phyloP scores from a whole-genome alignment of 2,797 vertebrate genomes.

The Coregonus suidteri region DNA sequence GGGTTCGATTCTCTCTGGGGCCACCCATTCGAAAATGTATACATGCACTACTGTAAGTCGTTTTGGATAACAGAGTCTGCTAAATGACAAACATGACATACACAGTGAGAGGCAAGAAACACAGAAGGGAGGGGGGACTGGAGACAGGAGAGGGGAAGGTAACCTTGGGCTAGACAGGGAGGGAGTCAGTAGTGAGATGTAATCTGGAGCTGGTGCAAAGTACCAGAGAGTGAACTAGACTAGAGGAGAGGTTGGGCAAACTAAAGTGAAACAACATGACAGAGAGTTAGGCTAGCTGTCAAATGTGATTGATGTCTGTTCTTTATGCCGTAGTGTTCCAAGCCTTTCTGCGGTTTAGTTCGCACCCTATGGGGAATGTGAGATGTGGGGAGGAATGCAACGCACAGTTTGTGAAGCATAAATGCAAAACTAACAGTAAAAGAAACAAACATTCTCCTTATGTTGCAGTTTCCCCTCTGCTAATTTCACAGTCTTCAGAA shows the following conservation, averaged over 20 bases:
- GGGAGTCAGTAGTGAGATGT: not conserved
- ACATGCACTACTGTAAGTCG: not conserved
- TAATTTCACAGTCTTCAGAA: not conserved
- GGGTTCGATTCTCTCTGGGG: not conserved
- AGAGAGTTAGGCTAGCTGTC: not conserved
- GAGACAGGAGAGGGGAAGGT: not conserved
- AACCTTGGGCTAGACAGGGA: not conserved
- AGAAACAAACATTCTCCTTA: not conserved
- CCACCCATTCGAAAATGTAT: not conserved
- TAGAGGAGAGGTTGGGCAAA: not conserved
- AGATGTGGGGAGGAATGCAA: not conserved
- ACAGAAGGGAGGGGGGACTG: no score
- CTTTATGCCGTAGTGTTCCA: not conserved
- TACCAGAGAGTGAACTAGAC: not conserved
- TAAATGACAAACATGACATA: constrained; percentile 1
- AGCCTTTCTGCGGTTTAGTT: no score
- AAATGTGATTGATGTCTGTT: not conserved
- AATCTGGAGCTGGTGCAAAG: not conserved
- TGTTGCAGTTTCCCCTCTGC: no score
- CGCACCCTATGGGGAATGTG: not conserved
- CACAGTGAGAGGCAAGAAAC: constrained; percentile 31
- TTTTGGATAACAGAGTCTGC: no score
- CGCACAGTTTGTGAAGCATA: not conserved
- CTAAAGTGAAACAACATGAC: not conserved
- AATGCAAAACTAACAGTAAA: not conserved